Evolutionary conservation across 2,797 vertebrate genomes (phyloP).

Genomic region (Brachyalestes nurse): DNA sequence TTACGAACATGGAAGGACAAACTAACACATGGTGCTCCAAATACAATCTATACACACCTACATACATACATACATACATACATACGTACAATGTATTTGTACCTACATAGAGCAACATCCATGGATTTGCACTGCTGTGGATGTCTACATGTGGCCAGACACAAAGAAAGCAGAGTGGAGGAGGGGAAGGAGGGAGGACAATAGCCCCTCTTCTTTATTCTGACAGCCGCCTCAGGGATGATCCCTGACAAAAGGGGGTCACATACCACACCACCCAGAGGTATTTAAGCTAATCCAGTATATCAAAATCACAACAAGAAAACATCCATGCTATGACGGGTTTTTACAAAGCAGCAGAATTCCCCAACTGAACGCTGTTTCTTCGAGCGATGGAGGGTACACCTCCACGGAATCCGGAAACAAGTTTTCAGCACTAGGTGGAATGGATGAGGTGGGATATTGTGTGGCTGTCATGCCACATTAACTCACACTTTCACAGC

Average conservation of each 20-base stretch:
- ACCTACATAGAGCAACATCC: slow-evolving; percentile 10
- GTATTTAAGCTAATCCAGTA: slow-evolving; percentile 64
- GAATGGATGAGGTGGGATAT: slow-evolving; percentile 27
- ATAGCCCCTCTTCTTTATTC: slow-evolving; percentile 63
- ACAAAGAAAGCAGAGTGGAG: slow-evolving; percentile 56
- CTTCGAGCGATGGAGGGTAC: not conserved
- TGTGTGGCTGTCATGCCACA: slow-evolving; percentile 47
- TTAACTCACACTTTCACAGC: slow-evolving; percentile 55
- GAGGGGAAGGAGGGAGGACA: slow-evolving; percentile 54
- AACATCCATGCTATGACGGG: slow-evolving; percentile 26
- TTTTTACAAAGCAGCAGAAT: slow-evolving; percentile 35
- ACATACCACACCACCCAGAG: slow-evolving; percentile 59
- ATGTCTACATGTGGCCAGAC: slow-evolving; percentile 51
- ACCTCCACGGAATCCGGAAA: slow-evolving; percentile 5
- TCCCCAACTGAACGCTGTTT: slow-evolving; percentile 27
- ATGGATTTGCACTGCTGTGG: slow-evolving; percentile 28
- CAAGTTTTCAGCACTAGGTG: slow-evolving; percentile 4
- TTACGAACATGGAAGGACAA: not conserved
- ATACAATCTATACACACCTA: too few relatives aligned
- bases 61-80: too few relatives aligned
- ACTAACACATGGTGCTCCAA: not conserved
- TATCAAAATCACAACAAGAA: slow-evolving; percentile 42
- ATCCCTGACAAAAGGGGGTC: slow-evolving; percentile 68
- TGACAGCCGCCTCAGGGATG: slow-evolving; percentile 59
- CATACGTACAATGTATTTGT: not conserved